Evolutionary conservation across 2,113 vertebrate species (phyloP).

Genomic region (Hiodon tergisus): DNA sequence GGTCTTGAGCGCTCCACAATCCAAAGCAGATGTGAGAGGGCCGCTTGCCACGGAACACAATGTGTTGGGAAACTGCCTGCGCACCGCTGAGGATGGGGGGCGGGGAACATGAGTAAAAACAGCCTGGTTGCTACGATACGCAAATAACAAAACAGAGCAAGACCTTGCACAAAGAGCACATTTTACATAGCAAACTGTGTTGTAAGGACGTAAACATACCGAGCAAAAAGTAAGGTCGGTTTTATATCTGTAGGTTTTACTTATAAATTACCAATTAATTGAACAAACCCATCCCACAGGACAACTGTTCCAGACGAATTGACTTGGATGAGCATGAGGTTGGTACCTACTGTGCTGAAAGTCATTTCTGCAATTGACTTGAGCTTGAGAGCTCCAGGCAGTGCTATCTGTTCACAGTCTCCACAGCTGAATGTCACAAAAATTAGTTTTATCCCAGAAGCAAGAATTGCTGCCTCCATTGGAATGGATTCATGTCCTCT

Average conservation of each 20-base stretch:
- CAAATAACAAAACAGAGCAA: constrained; percentile 41
- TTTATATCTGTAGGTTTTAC: neutral
- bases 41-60: constrained; percentile 5
- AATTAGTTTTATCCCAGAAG: neutral
- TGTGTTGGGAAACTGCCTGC: constrained; percentile 27
- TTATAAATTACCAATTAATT: no score
- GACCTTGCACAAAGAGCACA: constrained; percentile 33
- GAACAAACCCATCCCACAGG: neutral
- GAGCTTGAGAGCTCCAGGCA: neutral
- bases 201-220: constrained; percentile 38
- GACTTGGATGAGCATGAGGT: neutral
- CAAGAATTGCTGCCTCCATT: neutral
- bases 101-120: constrained; percentile 42
- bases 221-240: constrained; percentile 13
- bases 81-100: constrained; percentile 25
- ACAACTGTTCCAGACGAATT: neutral
- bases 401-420: neutral
- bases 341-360: neutral
- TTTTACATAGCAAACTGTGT: constrained; percentile 32
- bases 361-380: neutral
- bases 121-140: constrained; percentile 36
- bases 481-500: neutral
- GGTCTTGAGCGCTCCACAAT: constrained; percentile 26
- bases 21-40: constrained; percentile 32
- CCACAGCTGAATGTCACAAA: neutral